phyloP scores from a whole-genome alignment of 2,888 invertebrate genomes.

The Maniola hyperantus region DNA sequence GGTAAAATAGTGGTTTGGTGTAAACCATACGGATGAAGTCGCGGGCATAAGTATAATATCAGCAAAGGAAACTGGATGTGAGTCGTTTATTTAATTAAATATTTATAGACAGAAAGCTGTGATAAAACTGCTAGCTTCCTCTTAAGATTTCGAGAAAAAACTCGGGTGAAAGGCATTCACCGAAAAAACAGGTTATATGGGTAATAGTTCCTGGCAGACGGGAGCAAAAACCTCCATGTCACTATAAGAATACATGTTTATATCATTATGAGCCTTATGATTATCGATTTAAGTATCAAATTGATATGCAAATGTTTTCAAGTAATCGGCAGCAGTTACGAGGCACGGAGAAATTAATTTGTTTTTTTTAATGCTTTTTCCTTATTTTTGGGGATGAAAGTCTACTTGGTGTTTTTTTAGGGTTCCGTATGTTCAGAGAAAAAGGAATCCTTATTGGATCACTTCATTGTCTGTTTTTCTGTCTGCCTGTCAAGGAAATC shows the following conservation, averaged over 20 bases:
- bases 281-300: neutral
- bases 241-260: constrained; percentile 15
- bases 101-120: neutral
- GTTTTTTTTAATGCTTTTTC: neutral
- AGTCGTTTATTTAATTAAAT: constrained; percentile 21
- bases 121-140: constrained; percentile 48
- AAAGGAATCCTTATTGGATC: too few relatives aligned
- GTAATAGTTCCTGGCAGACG: constrained; percentile 49
- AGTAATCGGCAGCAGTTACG: neutral
- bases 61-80: neutral
- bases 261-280: constrained; percentile 21
- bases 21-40: too few relatives aligned
- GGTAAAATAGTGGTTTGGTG: too few relatives aligned
- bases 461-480: too few relatives aligned
- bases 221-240: constrained; percentile 60
- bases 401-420: neutral
- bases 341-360: constrained; percentile 1
- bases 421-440: neutral
- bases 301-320: neutral
- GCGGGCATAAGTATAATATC: too few relatives aligned
- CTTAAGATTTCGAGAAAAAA: constrained; percentile 50
- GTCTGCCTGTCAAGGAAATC: too few relatives aligned
- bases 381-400: neutral
- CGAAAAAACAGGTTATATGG: constrained; percentile 59
- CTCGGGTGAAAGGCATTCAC: constrained; percentile 58